These are phyloP conservation scores for Nomada lathburiana DNA, from an alignment of 2,888 invertebrate species.

Conservation along the genomic window DNA sequence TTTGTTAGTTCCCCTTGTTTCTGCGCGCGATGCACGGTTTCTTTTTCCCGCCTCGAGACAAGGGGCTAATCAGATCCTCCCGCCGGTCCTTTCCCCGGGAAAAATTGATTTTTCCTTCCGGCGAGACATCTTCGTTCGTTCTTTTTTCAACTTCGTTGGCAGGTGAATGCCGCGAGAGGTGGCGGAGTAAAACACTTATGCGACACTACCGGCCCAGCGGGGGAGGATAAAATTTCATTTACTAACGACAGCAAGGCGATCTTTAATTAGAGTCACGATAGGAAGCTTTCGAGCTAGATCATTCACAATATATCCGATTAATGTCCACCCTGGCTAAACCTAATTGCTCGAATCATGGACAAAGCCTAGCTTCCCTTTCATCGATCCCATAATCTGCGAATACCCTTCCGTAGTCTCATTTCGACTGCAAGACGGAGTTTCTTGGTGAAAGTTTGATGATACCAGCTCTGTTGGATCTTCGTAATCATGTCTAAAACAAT, in stretches of 20 bases:
- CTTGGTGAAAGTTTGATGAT: slow-evolving; percentile 60
- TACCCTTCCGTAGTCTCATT: slow-evolving; percentile 35
- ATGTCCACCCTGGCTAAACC: slow-evolving; percentile 8
- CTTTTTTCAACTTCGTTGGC: background rate
- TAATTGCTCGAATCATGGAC: slow-evolving; percentile 35
- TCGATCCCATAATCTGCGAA: slow-evolving; percentile 55
- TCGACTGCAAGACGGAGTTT: slow-evolving; percentile 23
- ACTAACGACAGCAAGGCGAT: background rate
- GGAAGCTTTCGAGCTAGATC: slow-evolving; percentile 12
- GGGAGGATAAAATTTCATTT: slow-evolving; percentile 3
- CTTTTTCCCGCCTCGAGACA: slow-evolving; percentile 34
- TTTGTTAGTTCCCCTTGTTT: background rate
- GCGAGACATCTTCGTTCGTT: slow-evolving; percentile 7
- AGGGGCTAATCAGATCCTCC: slow-evolving; percentile 60
- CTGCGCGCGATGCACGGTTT: slow-evolving; percentile 10
- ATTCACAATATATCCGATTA: slow-evolving; percentile 36
- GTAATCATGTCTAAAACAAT: slow-evolving; percentile 53
- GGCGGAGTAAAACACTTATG: background rate
- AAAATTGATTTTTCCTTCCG: slow-evolving; percentile 40
- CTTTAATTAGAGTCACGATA: slow-evolving; percentile 15
- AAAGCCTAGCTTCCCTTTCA: slow-evolving; percentile 42
- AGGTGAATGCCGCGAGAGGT: background rate
- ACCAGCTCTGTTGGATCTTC: slow-evolving; percentile 30
- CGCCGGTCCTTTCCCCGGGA: background rate
- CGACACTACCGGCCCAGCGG: background rate